Evolutionary conservation across 1,140 invertebrate species (phyloP).

Genomic region (Theocolax elegans): DNA sequence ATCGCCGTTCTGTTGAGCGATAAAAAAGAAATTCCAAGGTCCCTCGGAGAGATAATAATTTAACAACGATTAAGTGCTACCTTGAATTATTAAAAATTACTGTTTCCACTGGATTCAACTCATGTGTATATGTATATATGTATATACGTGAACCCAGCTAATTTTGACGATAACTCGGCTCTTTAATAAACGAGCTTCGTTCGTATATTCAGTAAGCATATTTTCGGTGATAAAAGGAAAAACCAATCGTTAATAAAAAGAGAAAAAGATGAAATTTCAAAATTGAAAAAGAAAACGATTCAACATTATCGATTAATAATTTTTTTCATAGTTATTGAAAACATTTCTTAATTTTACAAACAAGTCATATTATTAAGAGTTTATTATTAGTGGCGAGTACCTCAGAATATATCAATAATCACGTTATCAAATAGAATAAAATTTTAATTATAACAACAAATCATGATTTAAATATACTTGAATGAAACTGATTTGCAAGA

Average conservation of each 20-base stretch:
- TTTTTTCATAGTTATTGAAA: too few relatives aligned
- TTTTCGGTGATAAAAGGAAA: not conserved
- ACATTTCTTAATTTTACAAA: too few relatives aligned
- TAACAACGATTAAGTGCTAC: constrained; percentile 36
- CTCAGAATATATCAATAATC: too few relatives aligned
- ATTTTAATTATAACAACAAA: too few relatives aligned
- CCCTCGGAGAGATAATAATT: constrained; percentile 16
- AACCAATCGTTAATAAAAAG: not conserved
- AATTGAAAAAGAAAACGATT: not conserved
- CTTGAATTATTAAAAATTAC: constrained; percentile 43
- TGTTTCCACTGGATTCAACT: constrained; percentile 2
- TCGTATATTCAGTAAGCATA: constrained; percentile 7
- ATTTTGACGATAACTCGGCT: constrained; percentile 28
- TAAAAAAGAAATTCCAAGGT: too few relatives aligned
- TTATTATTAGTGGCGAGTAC: too few relatives aligned
- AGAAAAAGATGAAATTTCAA: not conserved
- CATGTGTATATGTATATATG: not conserved
- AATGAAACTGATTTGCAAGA: too few relatives aligned
- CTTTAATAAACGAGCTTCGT: constrained; percentile 32
- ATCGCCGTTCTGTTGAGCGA: too few relatives aligned
- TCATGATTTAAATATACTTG: too few relatives aligned
- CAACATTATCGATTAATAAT: too few relatives aligned
- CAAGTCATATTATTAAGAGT: too few relatives aligned
- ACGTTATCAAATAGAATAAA: too few relatives aligned
- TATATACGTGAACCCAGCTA: not conserved